A percentile compares a stretch with the other conserved stretches of the same genome.
phyloP scores from a whole-genome alignment of 2,113 vertebrate genomes.

The Ptilorrhoa leucosticta region DNA sequence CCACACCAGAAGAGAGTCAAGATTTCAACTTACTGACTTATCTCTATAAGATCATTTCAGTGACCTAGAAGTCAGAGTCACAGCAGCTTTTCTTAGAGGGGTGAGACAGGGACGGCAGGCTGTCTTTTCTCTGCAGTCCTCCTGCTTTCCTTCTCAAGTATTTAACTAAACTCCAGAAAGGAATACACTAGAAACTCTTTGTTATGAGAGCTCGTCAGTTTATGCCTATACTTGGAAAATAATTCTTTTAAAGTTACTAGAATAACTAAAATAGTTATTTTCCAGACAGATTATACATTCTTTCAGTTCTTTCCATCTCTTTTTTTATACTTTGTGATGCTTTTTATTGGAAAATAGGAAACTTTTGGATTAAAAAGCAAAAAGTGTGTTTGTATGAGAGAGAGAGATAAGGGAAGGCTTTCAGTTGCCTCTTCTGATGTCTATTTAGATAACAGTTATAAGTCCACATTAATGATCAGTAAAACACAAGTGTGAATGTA shows the following conservation, averaged over 20 bases:
- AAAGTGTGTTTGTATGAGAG: neutral
- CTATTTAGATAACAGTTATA: neutral
- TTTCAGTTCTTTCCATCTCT: neutral
- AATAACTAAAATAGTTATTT: neutral
- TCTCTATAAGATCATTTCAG: neutral
- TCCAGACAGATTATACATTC: neutral
- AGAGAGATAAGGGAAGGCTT: neutral
- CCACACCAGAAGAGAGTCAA: neutral
- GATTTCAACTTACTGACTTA: conserved; percentile 7
- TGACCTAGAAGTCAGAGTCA: neutral
- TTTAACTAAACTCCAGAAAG: neutral
- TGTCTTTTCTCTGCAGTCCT: neutral
- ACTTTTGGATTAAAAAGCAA: neutral
- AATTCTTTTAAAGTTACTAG: neutral
- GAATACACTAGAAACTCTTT: neutral
- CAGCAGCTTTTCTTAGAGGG: neutral
- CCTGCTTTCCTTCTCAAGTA: neutral
- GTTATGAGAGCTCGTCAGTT: neutral
- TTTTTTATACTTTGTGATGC: neutral
- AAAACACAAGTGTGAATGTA: neutral
- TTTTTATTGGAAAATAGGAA: neutral
- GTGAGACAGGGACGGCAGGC: neutral
- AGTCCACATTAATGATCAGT: neutral
- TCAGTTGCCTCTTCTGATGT: neutral
- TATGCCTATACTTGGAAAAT: neutral